Conservation (phyloP, 2,113 vertebrate species). For the Melozone crissalis region DNA sequence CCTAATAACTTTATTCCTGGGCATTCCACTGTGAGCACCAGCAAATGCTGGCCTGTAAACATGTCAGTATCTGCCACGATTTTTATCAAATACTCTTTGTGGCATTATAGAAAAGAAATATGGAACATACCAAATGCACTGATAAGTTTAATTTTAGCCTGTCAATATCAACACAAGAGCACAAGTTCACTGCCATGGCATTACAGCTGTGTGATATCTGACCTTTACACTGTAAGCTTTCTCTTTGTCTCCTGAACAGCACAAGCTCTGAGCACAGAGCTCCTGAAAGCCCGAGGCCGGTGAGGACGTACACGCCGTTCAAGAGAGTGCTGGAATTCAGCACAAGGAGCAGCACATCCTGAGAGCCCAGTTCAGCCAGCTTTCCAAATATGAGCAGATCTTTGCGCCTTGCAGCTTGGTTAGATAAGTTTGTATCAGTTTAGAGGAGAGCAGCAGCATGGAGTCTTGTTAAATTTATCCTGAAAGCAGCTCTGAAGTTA, state of each 20-base stretch:
- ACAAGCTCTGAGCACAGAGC: not conserved
- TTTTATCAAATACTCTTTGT: not conserved
- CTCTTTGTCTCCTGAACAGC: constrained; percentile 45
- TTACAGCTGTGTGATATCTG: not conserved
- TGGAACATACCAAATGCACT: not conserved
- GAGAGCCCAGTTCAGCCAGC: not conserved
- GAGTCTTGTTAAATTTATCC: constrained; percentile 13
- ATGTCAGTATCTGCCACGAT: accelerated
- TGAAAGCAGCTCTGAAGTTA: constrained; percentile 6
- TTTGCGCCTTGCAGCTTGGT: constrained; percentile 14
- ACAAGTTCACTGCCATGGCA: not conserved
- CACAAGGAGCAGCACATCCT: constrained; percentile 58
- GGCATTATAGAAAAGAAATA: not conserved
- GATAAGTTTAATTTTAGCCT: not conserved
- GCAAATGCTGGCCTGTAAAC: not conserved
- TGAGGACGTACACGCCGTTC: constrained; percentile 82
- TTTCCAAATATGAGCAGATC: not conserved
- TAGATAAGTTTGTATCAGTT: not conserved
- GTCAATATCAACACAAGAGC: not conserved
- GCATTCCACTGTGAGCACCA: not conserved
- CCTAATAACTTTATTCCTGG: not conserved
- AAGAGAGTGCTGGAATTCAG: constrained; percentile 87
- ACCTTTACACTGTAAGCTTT: not conserved
- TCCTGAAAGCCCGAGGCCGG: constrained; percentile 42
- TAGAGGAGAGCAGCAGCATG: constrained; percentile 3